Conservation (phyloP, 2,113 vertebrate genomes). For the Anas platyrhynchos region DNA sequence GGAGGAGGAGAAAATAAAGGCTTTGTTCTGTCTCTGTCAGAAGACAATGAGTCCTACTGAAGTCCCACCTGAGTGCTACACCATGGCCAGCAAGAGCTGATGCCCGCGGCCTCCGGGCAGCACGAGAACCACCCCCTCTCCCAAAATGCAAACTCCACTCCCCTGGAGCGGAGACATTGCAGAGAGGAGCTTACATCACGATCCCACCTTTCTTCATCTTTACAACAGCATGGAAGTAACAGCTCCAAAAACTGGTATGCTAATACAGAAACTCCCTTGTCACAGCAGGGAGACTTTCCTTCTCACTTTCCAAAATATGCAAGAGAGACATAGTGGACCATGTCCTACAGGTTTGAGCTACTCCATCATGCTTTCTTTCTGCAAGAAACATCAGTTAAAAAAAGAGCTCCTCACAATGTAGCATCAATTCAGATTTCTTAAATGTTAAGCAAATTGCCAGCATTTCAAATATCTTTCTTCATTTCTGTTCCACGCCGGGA, state of each 20-base stretch:
- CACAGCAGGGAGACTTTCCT: neutral
- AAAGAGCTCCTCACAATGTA: neutral
- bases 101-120: neutral
- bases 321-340: neutral
- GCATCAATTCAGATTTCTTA: neutral
- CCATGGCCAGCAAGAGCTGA: neutral
- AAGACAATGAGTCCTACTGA: neutral
- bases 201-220: neutral
- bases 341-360: neutral
- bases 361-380: neutral
- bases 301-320: rapidly evolving
- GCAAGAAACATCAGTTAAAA: neutral
- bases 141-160: neutral
- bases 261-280: neutral
- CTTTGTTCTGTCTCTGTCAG: neutral
- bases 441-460: neutral
- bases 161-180: rapidly evolving
- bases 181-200: neutral
- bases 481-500: neutral
- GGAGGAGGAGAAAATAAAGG: neutral
- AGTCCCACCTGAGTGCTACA: neutral
- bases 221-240: rapidly evolving
- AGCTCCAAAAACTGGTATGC: neutral
- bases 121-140: neutral
- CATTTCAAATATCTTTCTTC: neutral